Percentiles rank a stretch among this genome's conserved stretches.
phyloP scores from a whole-genome alignment of 2,888 invertebrate genomes.

The Agonopterix subpropinquella region DNA sequence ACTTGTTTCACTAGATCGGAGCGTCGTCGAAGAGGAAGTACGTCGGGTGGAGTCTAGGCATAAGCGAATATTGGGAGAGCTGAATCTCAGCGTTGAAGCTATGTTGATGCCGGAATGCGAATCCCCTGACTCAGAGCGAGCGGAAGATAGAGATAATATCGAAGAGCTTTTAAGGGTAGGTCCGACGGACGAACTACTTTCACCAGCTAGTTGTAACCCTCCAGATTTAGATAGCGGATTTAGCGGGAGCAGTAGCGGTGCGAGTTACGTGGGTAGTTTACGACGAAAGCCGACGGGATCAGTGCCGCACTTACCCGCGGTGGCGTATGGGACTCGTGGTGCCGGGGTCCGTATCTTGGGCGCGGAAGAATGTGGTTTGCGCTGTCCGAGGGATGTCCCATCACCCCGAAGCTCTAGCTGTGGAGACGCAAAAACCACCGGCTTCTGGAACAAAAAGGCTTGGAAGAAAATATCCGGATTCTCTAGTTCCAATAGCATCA shows the following conservation, averaged over 20 bases:
- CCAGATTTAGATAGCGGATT: conserved; percentile 88
- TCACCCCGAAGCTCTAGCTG: conserved; percentile 69
- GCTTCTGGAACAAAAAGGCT: conserved; percentile 85
- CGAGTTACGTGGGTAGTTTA: conserved; percentile 85
- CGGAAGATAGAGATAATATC: conserved; percentile 77
- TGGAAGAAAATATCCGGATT: conserved; percentile 87
- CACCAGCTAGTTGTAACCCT: conserved; percentile 79
- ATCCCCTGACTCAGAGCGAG: conserved; percentile 79
- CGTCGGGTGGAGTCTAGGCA: conserved; percentile 89
- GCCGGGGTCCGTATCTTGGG: conserved; percentile 66
- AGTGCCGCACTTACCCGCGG: conserved; percentile 68
- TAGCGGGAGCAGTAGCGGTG: conserved; percentile 88
- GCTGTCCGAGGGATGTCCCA: conserved; percentile 52
- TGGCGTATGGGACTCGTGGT: conserved; percentile 69
- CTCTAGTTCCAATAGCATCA: conserved; percentile 81
- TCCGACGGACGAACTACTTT: conserved; percentile 83
- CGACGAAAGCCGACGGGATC: conserved; percentile 73
- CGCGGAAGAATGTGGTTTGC: conserved; percentile 57
- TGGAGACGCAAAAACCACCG: conserved; percentile 66
- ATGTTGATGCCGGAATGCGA: conserved; percentile 91
- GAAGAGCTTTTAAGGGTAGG: conserved; percentile 81
- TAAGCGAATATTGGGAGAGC: conserved; percentile 87
- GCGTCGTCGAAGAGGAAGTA: conserved; percentile 88
- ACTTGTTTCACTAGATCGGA: conserved; percentile 80
- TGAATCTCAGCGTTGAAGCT: conserved; percentile 91